These are phyloP conservation scores for Parnassius glacialis DNA, from an alignment of 2,888 invertebrate genomes.

Conservation along the genomic window DNA sequence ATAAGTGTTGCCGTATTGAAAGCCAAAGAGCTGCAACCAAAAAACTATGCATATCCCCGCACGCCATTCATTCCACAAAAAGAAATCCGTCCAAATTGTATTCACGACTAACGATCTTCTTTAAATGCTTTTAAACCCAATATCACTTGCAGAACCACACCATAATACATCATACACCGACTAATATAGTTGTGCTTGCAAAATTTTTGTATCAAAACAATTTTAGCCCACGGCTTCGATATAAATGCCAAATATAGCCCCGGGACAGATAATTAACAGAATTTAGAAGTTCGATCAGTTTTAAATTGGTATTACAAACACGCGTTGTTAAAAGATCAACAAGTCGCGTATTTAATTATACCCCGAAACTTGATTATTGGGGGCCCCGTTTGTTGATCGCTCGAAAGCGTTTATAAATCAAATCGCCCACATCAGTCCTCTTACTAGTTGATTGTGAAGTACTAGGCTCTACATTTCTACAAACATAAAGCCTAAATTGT, in stretches of 20 bases:
- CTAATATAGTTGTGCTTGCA: slow-evolving; percentile 15
- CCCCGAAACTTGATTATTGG: slow-evolving; percentile 55
- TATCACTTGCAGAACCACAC: slow-evolving; percentile 9
- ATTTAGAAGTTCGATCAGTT: slow-evolving; percentile 29
- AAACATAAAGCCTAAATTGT: slow-evolving; percentile 75
- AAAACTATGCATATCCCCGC: slow-evolving; percentile 28
- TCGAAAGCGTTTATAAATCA: slow-evolving; percentile 55
- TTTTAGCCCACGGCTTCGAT: slow-evolving; percentile 25
- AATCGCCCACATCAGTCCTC: slow-evolving; percentile 57
- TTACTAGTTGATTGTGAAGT: slow-evolving; percentile 47
- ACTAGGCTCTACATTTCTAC: slow-evolving; percentile 49
- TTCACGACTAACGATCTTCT: slow-evolving; percentile 11
- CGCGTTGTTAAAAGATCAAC: slow-evolving; percentile 19
- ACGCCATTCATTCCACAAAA: slow-evolving; percentile 17
- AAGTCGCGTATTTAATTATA: slow-evolving; percentile 38
- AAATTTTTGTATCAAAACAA: slow-evolving; percentile 20
- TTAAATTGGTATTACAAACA: slow-evolving; percentile 28
- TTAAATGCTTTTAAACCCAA: slow-evolving; percentile 1
- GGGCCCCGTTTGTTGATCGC: slow-evolving; percentile 55
- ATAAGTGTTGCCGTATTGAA: slow-evolving; percentile 50
- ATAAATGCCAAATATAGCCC: slow-evolving; percentile 29
- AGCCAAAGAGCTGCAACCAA: slow-evolving; percentile 43
- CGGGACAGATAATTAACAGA: slow-evolving; percentile 27
- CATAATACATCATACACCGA: slow-evolving; percentile 12
- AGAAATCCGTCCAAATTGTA: background rate